phyloP scores from a whole-genome alignment of 2,888 invertebrate species.

The Ypsolopha sequella region DNA sequence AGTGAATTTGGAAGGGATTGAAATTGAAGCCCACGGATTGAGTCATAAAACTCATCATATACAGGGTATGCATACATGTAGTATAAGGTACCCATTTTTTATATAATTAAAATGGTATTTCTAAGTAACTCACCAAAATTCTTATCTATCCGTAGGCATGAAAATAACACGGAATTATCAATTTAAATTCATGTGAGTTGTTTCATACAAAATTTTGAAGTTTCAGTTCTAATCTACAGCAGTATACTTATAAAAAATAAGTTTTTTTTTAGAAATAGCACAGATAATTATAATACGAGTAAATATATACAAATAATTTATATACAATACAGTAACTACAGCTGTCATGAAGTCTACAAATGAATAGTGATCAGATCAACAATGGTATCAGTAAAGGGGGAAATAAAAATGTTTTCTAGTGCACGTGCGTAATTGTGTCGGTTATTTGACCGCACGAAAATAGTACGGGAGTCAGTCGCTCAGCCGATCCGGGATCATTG shows the following conservation, averaged over 20 bases:
- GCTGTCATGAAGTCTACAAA: background rate
- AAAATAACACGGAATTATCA: conserved; percentile 24
- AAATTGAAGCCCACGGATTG: background rate
- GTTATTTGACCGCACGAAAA: conserved; percentile 30
- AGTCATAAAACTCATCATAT: background rate
- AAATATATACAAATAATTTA: no score
- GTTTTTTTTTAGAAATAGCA: no score
- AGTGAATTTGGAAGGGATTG: no score
- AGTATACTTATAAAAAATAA: no score
- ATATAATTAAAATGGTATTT: background rate
- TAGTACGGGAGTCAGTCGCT: conserved; percentile 27
- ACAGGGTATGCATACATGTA: no score
- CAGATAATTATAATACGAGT: no score
- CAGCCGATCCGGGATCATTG: conserved; percentile 33
- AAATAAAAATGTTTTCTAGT: conserved; percentile 6
- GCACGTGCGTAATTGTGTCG: conserved; percentile 19
- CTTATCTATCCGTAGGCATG: conserved; percentile 63
- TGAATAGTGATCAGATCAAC: background rate
- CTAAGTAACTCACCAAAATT: conserved; percentile 58
- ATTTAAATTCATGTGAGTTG: no score
- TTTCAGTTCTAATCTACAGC: no score
- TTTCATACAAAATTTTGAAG: no score
- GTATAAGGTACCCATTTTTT: background rate
- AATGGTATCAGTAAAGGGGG: no score
- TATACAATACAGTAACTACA: background rate